phyloP scores from a whole-genome alignment of 1,140 invertebrate species.

The Battus philenor region DNA sequence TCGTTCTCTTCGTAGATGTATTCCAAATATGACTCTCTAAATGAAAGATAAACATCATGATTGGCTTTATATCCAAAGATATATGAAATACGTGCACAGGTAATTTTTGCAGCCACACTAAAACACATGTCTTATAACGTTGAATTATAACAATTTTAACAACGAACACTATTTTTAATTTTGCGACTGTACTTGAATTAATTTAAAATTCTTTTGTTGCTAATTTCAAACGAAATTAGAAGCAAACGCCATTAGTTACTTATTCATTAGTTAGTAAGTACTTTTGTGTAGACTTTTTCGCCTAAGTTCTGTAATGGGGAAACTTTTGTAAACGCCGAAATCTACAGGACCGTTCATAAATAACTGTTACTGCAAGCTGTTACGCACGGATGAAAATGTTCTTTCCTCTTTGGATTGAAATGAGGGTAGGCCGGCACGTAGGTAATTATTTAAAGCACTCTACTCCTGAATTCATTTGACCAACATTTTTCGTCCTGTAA shows the following conservation, averaged over 20 bases:
- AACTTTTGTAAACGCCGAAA: conserved; percentile 58
- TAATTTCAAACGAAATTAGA: too few relatives aligned
- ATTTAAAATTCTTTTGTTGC: too few relatives aligned
- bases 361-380: conserved; percentile 62
- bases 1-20: too few relatives aligned
- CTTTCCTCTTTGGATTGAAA: conserved; percentile 32
- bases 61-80: too few relatives aligned
- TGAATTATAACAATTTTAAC: too few relatives aligned
- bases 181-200: too few relatives aligned
- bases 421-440: conserved; percentile 53
- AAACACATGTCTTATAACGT: too few relatives aligned
- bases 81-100: too few relatives aligned
- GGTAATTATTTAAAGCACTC: conserved; percentile 53
- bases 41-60: too few relatives aligned
- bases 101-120: too few relatives aligned
- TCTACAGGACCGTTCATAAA: conserved; percentile 53
- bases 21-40: too few relatives aligned
- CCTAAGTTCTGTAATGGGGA: conserved; percentile 57
- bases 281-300: conserved; percentile 27
- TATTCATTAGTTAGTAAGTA: conserved; percentile 19
- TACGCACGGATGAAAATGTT: conserved; percentile 48
- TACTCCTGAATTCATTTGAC: conserved; percentile 27
- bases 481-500: conserved; percentile 34
- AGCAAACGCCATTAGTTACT: neutral
- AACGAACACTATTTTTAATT: too few relatives aligned